Evolutionary conservation across 2,888 invertebrate species (phyloP).

Genomic region (Drosophila diplacantha): DNA sequence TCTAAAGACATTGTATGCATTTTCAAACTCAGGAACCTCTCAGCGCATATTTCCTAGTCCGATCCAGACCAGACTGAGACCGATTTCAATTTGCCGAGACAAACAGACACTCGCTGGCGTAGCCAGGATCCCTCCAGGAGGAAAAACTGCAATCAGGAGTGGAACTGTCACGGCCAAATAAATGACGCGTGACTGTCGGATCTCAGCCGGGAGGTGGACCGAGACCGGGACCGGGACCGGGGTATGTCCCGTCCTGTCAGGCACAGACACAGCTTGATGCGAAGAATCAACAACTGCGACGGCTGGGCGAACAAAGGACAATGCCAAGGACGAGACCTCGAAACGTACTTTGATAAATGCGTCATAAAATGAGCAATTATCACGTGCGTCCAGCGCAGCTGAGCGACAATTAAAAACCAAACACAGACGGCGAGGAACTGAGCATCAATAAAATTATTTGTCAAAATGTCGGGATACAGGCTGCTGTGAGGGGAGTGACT

Average conservation of each 20-base stretch:
- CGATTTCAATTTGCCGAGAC: slow-evolving; percentile 6
- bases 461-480: slow-evolving; percentile 66
- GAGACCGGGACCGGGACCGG: background rate
- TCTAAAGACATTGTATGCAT: background rate
- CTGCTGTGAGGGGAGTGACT: slow-evolving; percentile 34
- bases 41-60: background rate
- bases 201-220: slow-evolving; percentile 23
- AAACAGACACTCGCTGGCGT: background rate
- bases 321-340: slow-evolving; percentile 49
- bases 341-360: slow-evolving; percentile 67
- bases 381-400: slow-evolving; percentile 61
- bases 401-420: slow-evolving; percentile 71
- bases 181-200: slow-evolving; percentile 67
- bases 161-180: slow-evolving; percentile 67
- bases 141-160: slow-evolving; percentile 51
- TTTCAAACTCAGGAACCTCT: background rate
- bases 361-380: slow-evolving; percentile 73
- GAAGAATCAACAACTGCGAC: slow-evolving; percentile 45
- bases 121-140: slow-evolving; percentile 6
- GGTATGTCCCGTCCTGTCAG: slow-evolving; percentile 30
- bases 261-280: slow-evolving; percentile 51
- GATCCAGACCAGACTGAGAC: background rate
- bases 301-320: slow-evolving; percentile 38
- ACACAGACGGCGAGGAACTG: slow-evolving; percentile 49
- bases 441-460: slow-evolving; percentile 74